Evolutionary conservation across 2,797 vertebrate genomes (phyloP), one percentile per base, ranked within the genome.

Genomic region (Petrocephalus sullivani): DNA sequence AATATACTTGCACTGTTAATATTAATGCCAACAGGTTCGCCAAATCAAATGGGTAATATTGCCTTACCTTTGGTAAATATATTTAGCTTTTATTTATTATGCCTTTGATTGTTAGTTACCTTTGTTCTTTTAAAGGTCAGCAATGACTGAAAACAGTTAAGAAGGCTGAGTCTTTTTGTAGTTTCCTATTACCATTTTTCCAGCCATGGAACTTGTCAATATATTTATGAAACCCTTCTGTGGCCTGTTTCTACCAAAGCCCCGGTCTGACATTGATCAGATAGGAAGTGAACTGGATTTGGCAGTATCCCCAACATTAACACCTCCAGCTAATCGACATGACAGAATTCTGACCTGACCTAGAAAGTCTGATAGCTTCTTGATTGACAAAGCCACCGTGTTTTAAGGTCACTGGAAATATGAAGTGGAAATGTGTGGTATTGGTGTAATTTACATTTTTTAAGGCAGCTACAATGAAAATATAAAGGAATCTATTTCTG

Each of bases 251-350:
- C 81, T 89, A 84, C 49, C 75, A 67, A 85, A 57, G 83, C 88
- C 16, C 87, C 83, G 90, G 90, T 92, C 90, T 94, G 95, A 96
- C 94, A 94, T 92, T 95, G 94, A 95, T 96, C 92, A 96, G 94
- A 93, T 94, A 92, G 92, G 90, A 90, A 87, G 92, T 90, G 93
- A 95, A 94, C 93, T 93, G 93, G 92, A 92, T 91, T 92, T 94
- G 93, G 93, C 93, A 93, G 93, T 89, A 93, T 95, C 93, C 92
- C 90, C 89, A 92, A 91, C 93, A 95, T 96, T 96, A 95, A 93
- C 95, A 95, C 94, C 93, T 95, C 92, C 90, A 91, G 94, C 93
- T 96, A 96, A 96, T 96, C 93, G 94, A 95, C 94, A 94, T 95
- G 96, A 95, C 95, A 96, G 94, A 95, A 92, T 94, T 94, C 94